Evolutionary conservation across 2,113 vertebrate genomes (phyloP), one percentile per base, ranked within the genome.

Genomic region (Pholis gunnellus): DNA sequence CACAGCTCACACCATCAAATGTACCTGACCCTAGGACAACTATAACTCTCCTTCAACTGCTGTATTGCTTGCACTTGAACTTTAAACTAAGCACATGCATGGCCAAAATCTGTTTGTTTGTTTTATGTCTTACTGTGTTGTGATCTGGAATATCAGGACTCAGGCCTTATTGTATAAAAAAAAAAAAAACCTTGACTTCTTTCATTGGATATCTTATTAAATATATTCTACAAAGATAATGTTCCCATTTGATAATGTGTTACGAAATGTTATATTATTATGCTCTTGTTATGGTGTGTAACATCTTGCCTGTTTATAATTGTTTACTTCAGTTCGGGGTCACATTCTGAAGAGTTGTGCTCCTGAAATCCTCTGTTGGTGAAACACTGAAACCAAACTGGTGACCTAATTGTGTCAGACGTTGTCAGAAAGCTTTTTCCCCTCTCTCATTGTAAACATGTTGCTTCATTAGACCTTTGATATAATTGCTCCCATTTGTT

Each of bases 21-120:
- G 68, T 82, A 89, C 78, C 82, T 63, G 66, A 88, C 56, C 63
- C 59, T 63, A 29, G 44, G 36, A 72, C 74, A 54, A 80, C 75
- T 87, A 64, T 81, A 86, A 86, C 82, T 68, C 67, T 70, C 74
- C 83, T 83, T 29, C 31, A 64, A 78, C 84, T 88, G 79, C 85
- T 88, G 81, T 86, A 81, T 86, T 88, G 88, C 89, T 93, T 87
- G 88, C 88, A 90, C 87, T 90, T 75, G 40, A 86, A 88, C 66
- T 93, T 80, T 89, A 79, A 91, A 82, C 78, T 69, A 78, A 83
- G 63, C 82, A 82, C 87, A 87, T 92, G 93, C 94, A 94, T 94
- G 93, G 90, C 90, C 88, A 89, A 90, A 90, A 87, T 88, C 40
- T 73, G 63, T 85, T 79, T 50, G 57, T 91, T 91, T 77, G n/a